Conservation (phyloP, 2,113 vertebrate species). For the Scomber japonicus region DNA sequence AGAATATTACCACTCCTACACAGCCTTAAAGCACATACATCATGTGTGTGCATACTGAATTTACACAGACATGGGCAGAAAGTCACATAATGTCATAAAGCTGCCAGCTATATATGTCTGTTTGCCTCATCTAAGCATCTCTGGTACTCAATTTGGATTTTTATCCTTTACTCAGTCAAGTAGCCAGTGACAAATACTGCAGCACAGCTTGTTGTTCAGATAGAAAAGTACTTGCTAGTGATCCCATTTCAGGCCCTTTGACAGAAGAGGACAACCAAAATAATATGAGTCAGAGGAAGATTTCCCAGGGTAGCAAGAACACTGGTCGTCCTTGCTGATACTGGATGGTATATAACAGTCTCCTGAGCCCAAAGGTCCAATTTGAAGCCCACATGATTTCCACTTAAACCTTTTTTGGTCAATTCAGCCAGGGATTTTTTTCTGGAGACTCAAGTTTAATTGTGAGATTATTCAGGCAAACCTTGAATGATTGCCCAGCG, state of each 20-base stretch:
- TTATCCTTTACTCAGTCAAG: constrained; percentile 33
- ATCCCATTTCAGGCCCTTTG: constrained; percentile 34
- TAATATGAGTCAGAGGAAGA: constrained; percentile 54
- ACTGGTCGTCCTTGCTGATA: constrained; percentile 35
- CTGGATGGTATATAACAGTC: constrained; percentile 27
- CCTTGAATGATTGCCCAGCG: constrained; percentile 29
- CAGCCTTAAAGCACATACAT: constrained; percentile 53
- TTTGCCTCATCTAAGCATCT: constrained; percentile 30
- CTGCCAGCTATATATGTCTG: constrained; percentile 36
- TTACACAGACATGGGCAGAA: constrained; percentile 17
- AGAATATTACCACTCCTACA: constrained; percentile 71
- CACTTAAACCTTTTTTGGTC: constrained; percentile 29
- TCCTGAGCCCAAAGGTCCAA: constrained; percentile 41
- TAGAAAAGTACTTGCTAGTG: constrained; percentile 16
- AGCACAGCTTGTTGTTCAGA: constrained; percentile 23
- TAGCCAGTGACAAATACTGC: constrained; percentile 28
- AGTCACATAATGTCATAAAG: constrained; percentile 46
- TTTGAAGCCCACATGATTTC: constrained; percentile 49
- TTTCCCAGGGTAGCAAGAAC: constrained; percentile 59
- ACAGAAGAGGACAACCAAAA: constrained; percentile 44
- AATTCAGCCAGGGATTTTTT: constrained; percentile 38
- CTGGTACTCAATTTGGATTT: constrained; percentile 32
- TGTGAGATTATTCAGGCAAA: constrained; percentile 56
- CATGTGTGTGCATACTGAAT: constrained; percentile 36
- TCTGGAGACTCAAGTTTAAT: constrained; percentile 44